Conservation (phyloP, 2,113 vertebrate species). For the Abramis brama region DNA sequence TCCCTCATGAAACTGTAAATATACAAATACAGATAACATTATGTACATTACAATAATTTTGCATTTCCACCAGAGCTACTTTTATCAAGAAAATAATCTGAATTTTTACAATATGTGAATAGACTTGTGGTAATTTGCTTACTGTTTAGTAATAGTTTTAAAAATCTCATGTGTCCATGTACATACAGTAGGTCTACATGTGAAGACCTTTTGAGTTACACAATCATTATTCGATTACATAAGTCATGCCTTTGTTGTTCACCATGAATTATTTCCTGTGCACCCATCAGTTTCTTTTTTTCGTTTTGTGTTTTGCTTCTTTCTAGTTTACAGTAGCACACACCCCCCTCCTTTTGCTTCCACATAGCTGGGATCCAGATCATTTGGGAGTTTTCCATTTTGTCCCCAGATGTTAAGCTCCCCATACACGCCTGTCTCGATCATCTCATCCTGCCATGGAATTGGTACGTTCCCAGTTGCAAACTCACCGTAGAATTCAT, state of each 20-base stretch:
- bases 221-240: background rate
- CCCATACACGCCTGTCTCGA: conserved; percentile 78
- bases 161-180: background rate
- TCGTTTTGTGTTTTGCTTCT: background rate
- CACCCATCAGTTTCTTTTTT: background rate
- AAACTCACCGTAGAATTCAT: conserved; percentile 74
- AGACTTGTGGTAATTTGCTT: background rate
- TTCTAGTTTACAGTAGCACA: conserved; percentile 67
- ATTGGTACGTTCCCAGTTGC: conserved; percentile 75
- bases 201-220: conserved; percentile 2
- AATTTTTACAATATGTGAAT: background rate
- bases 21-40: background rate
- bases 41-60: conserved; percentile 8
- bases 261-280: background rate
- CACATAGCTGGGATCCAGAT: conserved; percentile 72
- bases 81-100: background rate
- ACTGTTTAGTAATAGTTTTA: background rate
- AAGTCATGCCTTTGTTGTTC: background rate
- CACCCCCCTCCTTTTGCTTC: conserved; percentile 74
- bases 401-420: conserved; percentile 78
- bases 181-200: background rate
- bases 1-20: background rate
- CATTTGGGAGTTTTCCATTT: conserved; percentile 69
- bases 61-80: background rate
- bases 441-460: conserved; percentile 80